Percentiles rank a stretch among this genome's conserved stretches.
Conservation (phyloP, 2,888 invertebrate genomes). For the Lasioglossum oenotherae region DNA sequence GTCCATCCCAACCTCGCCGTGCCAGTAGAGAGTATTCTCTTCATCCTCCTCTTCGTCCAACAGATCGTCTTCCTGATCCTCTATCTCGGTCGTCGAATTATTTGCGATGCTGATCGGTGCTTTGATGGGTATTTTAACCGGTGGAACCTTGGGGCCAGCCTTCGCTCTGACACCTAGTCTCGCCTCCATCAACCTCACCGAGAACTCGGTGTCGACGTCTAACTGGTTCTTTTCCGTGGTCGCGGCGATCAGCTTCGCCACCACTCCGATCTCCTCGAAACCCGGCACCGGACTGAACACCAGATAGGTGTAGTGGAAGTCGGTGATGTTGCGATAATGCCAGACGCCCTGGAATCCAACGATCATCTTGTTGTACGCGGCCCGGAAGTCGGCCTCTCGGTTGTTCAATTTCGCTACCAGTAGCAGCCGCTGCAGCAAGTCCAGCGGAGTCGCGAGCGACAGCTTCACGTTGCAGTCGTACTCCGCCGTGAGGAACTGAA, state of each 20-base stretch:
- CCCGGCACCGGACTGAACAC: constrained; percentile 92
- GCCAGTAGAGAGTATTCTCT: constrained; percentile 84
- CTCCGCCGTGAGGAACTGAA: constrained; percentile 86
- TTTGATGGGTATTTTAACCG: constrained; percentile 71
- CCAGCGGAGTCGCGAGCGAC: constrained; percentile 90
- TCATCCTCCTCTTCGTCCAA: constrained; percentile 83
- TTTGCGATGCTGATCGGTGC: constrained; percentile 16
- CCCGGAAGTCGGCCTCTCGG: constrained; percentile 90
- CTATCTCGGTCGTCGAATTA: constrained; percentile 29
- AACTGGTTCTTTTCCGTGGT: constrained; percentile 38
- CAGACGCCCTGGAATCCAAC: constrained; percentile 92
- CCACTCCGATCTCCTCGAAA: constrained; percentile 91
- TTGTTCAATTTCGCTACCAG: constrained; percentile 89
- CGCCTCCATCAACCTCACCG: constrained; percentile 89
- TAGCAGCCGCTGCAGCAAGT: constrained; percentile 88
- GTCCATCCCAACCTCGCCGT: constrained; percentile 85
- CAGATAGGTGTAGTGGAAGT: constrained; percentile 92
- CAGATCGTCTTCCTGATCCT: constrained; percentile 76
- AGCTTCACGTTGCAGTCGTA: constrained; percentile 91
- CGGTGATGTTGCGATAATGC: constrained; percentile 88
- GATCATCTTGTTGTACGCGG: constrained; percentile 90
- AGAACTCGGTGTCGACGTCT: constrained; percentile 88
- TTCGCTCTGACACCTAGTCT: constrained; percentile 85
- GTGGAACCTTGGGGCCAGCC: constrained; percentile 77
- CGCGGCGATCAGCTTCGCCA: constrained; percentile 89